These are phyloP conservation scores for Acheta domesticus DNA, from an alignment of 2,888 invertebrate genomes.

Conservation along the genomic window DNA sequence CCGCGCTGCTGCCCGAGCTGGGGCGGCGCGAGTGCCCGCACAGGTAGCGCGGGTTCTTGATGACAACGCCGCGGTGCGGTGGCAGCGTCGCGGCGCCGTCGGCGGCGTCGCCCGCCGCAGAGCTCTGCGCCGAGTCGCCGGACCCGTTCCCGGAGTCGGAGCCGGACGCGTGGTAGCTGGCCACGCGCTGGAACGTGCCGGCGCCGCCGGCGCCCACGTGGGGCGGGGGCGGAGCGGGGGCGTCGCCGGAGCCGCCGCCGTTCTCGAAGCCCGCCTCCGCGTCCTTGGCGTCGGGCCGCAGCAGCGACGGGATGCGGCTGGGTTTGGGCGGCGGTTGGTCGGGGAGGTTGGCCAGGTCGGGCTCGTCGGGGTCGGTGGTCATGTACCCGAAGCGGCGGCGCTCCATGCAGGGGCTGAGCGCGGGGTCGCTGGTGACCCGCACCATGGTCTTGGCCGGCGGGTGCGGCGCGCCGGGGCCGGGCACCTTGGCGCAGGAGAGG, in stretches of 20 bases:
- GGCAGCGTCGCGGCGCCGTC: conserved; percentile 39
- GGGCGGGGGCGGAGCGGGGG: not conserved
- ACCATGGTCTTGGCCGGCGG: conserved; percentile 48
- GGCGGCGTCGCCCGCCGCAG: conserved; percentile 46
- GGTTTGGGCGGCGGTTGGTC: conserved; percentile 45
- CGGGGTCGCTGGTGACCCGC: conserved; percentile 60
- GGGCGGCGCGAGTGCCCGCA: conserved; percentile 85
- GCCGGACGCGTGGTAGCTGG: conserved; percentile 64
- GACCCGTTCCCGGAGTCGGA: conserved; percentile 88
- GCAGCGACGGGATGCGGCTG: conserved; percentile 47
- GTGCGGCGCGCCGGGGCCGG: not conserved
- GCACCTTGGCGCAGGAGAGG: not conserved
- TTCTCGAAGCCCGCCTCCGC: conserved; percentile 3
- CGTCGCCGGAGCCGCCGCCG: conserved; percentile 12
- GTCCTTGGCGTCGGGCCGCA: conserved; percentile 30
- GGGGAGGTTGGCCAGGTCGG: conserved; percentile 22
- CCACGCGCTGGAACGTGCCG: conserved; percentile 51
- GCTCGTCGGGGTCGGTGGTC: conserved; percentile 28
- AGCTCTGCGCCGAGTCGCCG: conserved; percentile 75
- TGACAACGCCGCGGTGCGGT: conserved; percentile 55
- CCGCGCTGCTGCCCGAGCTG: conserved; percentile 76
- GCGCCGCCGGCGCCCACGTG: conserved; percentile 20
- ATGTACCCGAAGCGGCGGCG: conserved; percentile 42
- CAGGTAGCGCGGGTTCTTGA: conserved; percentile 65
- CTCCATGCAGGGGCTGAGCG: conserved; percentile 57